Percentiles rank a stretch among this genome's conserved stretches.
These are phyloP conservation scores for Oreotrochilus melanogaster DNA, from an alignment of 2,113 vertebrate species.

Conservation along the genomic window DNA sequence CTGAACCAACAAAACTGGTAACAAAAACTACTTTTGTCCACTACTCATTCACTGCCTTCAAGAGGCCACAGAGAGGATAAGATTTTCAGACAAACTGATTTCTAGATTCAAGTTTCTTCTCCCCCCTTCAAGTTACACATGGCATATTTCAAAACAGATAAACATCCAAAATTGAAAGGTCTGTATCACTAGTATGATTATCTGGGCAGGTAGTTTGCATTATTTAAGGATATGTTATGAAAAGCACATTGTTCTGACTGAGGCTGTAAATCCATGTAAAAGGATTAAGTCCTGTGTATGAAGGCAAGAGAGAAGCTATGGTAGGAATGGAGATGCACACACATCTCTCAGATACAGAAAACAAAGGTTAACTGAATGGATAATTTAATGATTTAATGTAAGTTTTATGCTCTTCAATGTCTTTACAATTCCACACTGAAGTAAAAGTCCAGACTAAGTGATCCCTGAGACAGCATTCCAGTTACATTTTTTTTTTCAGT, in stretches of 20 bases:
- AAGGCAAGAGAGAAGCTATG: not conserved
- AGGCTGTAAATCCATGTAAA: no score
- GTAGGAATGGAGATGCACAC: not conserved
- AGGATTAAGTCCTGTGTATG: rapidly evolving
- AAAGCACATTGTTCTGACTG: not conserved
- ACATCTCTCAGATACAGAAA: not conserved
- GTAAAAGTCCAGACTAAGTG: not conserved
- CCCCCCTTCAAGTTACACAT: not conserved
- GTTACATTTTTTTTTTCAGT: not conserved
- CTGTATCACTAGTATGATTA: not conserved
- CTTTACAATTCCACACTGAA: not conserved
- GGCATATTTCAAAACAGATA: not conserved
- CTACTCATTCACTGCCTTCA: not conserved
- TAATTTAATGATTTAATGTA: not conserved
- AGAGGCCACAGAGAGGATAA: not conserved
- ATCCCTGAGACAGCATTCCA: not conserved
- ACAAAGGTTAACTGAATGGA: not conserved
- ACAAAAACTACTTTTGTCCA: not conserved
- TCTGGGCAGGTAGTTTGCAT: not conserved
- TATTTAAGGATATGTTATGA: not conserved
- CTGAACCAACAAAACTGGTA: not conserved
- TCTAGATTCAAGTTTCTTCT: not conserved
- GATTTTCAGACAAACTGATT: not conserved
- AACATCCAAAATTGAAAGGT: not conserved
- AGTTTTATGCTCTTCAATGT: not conserved